Base-by-base conservation (phyloP, 2,113 vertebrate species). In the Silurus asotus region DNA sequence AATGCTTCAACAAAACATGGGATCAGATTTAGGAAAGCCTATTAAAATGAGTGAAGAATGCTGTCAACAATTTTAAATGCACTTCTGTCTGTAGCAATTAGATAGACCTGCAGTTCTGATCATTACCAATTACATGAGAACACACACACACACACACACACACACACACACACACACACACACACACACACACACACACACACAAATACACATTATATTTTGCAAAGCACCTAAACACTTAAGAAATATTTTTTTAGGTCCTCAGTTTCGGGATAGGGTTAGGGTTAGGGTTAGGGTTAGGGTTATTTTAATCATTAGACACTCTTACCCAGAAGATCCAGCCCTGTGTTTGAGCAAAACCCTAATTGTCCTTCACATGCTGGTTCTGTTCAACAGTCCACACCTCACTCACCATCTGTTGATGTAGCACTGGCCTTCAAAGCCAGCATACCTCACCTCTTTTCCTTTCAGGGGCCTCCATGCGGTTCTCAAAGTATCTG, bases 1-100 rank as follows among this genome's bases (percentile, higher is more conserved):
- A 82, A 76, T 76, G 10, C 80, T 88, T 88, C 20, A 81, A 81
- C 84, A 81, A 78, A 86, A 84, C 76, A 61, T 76, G 81, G 48
- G 86, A 87, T 65, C 70, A 75, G 83, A 89, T 83, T 78, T 61
- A 28, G 56, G n/a, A 76, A 59, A 65, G 70, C 69, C 81, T 28
- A 84, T 89, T 88, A 88, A 84, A 84, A 49, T 64, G 49, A 67
- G 59, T 28, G 14, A 69, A 82, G 75, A 61, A 70, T 67, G 48
- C 72, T 59, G 76, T 72, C 70, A 75, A 81, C 84, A 81, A 88
- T 88, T 76, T 75, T n/a, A 53, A 86, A 87, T 81, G 82, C 77
- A 55, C 55, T 84, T 86, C 80, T 81, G 74, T 67, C 74, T 64
- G 85, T 25, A 82, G 69, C 69, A 86, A 86, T 76, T 82, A 81